A percentile compares a stretch with the other conserved stretches of the same genome.
Conservation (phyloP, 37 sponge, comb jelly and placozoan species). For the Cliona cf. orientalis region DNA sequence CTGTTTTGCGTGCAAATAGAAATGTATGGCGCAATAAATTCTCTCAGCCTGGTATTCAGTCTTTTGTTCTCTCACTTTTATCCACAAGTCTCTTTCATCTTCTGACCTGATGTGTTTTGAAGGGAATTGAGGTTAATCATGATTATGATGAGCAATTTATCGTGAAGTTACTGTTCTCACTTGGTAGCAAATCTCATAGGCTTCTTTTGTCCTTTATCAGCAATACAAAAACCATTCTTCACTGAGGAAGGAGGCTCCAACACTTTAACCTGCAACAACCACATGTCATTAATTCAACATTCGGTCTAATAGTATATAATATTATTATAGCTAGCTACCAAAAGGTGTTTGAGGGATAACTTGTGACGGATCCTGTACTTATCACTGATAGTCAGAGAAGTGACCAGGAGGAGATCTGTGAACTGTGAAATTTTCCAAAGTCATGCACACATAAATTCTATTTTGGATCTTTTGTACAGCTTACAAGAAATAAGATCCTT, state of each 20-base stretch:
- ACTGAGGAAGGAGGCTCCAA: too few species aligned
- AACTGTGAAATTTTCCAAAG: slow-evolving; percentile 31
- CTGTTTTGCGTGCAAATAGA: too few species aligned
- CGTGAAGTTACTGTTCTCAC: too few species aligned
- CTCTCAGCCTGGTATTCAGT: too few species aligned
- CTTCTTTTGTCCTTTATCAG: slow-evolving; percentile 10
- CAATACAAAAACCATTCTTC: slow-evolving; percentile 41
- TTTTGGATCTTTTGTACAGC: background rate
- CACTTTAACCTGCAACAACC: too few species aligned
- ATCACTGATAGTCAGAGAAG: slow-evolving; percentile 35
- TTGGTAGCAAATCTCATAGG: slow-evolving; percentile 45
- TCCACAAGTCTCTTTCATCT: slow-evolving; percentile 39
- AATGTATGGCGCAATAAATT: too few species aligned
- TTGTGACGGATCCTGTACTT: slow-evolving; percentile 62
- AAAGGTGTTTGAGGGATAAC: slow-evolving; percentile 28
- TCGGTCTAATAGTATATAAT: too few species aligned
- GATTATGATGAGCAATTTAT: too few species aligned
- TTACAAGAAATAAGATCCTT: slow-evolving; percentile 60
- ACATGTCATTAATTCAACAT: too few species aligned
- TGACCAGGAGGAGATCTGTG: slow-evolving; percentile 59
- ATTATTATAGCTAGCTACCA: slow-evolving; percentile 17
- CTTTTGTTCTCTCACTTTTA: slow-evolving; percentile 16
- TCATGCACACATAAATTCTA: background rate
- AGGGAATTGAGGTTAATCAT: too few species aligned
- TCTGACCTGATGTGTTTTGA: too few species aligned